Conservation (phyloP, 2,113 vertebrate species). For the Pao palembangensis region DNA sequence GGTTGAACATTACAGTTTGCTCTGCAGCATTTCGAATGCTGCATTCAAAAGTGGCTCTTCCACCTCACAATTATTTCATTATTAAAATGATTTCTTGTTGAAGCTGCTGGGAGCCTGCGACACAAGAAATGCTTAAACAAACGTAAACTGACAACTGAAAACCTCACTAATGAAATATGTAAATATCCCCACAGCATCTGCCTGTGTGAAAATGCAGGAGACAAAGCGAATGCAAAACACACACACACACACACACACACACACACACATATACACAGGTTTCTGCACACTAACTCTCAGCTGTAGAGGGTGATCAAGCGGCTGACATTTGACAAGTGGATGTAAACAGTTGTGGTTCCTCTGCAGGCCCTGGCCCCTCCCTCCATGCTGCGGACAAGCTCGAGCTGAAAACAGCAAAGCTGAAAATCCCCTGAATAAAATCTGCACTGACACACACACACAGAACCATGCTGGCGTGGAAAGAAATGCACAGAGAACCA, state of each 20-base stretch:
- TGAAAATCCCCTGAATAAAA: conserved; percentile 28
- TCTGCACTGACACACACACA: conserved; percentile 8
- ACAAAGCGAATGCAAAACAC: conserved; percentile 11
- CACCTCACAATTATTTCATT: no score
- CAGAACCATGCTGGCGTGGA: not conserved
- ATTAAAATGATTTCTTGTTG: no score
- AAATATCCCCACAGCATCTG: conserved; percentile 19
- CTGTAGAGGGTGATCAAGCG: conserved; percentile 36
- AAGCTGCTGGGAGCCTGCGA: no score
- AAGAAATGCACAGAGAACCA: conserved; percentile 6
- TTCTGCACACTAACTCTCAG: not conserved
- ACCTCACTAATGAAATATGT: conserved; percentile 1
- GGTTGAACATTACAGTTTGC: no score
- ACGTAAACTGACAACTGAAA: no score
- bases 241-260: conserved; percentile 3
- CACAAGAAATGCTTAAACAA: no score
- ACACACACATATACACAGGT: conserved; percentile 3
- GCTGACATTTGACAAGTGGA: conserved; percentile 35
- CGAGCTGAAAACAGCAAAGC: conserved; percentile 20
- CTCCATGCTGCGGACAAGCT: conserved; percentile 5
- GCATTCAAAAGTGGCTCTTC: no score
- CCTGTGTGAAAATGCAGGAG: not conserved
- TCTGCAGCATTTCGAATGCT: no score
- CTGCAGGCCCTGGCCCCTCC: not conserved
- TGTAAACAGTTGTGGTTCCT: conserved; percentile 53